Conservation (phyloP, 92 coral and sea anemone species). For the Phenganax marumi region DNA sequence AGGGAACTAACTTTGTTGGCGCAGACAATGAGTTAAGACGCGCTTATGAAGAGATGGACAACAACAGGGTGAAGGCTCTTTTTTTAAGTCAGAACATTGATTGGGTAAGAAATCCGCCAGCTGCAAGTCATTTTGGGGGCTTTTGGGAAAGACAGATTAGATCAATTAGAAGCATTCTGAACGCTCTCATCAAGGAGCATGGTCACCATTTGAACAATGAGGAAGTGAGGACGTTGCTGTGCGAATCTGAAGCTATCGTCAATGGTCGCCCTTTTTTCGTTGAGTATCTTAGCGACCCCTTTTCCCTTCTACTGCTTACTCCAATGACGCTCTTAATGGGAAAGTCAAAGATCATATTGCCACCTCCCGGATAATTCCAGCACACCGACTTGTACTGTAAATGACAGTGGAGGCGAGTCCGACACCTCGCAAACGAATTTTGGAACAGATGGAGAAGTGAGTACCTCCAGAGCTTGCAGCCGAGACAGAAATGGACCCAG, state of each 20-base stretch:
- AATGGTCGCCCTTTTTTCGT: not conserved
- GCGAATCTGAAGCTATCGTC: constrained; percentile 12
- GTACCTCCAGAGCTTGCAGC: constrained; percentile 10
- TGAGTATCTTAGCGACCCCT: constrained; percentile 10
- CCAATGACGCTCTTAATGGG: constrained; percentile 9
- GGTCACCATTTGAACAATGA: not conserved
- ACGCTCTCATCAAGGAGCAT: constrained; percentile 13
- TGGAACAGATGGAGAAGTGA: constrained; percentile 25
- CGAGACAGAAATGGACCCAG: constrained; percentile 26
- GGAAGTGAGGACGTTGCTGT: not conserved
- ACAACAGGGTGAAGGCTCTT: not conserved
- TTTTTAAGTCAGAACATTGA: not conserved
- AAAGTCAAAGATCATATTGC: constrained; percentile 23
- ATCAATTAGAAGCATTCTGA: not conserved
- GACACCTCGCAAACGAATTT: constrained; percentile 15
- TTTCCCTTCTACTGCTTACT: constrained; percentile 2
- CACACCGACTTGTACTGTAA: constrained; percentile 8
- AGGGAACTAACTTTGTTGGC: constrained; percentile 6
- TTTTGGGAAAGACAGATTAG: constrained; percentile 17
- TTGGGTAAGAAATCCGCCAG: constrained; percentile 1
- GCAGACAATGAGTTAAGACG: not conserved
- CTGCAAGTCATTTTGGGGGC: not conserved
- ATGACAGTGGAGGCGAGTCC: constrained; percentile 24
- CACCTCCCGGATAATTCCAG: constrained; percentile 23
- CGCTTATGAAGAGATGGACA: not conserved